phyloP scores from a whole-genome alignment of 2,888 invertebrate species.

The Nephrotoma flavescens region DNA sequence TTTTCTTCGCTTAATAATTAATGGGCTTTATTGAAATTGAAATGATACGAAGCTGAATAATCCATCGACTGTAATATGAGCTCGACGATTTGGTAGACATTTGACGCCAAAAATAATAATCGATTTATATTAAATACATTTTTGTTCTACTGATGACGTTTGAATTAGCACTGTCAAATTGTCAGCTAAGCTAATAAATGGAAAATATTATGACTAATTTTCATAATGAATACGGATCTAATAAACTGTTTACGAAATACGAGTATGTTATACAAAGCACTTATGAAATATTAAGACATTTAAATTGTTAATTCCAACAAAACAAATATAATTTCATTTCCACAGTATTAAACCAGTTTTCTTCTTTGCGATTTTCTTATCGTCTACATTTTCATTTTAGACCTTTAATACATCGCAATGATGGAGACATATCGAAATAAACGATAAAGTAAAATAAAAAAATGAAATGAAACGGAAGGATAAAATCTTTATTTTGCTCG shows the following conservation, averaged over 20 bases:
- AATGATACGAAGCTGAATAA: not conserved
- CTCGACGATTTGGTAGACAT: not conserved
- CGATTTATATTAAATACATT: not conserved
- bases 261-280: not conserved
- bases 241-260: not conserved
- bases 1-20: not conserved
- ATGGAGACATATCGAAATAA: not conserved
- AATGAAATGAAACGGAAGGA: not conserved
- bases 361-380: not conserved
- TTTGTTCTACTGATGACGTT: not conserved
- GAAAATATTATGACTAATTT: too few species aligned
- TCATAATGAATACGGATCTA: too few species aligned
- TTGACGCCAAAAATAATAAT: not conserved
- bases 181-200: too few species aligned
- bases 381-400: not conserved
- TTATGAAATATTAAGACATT: not conserved
- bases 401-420: not conserved
- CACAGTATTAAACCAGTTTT: not conserved
- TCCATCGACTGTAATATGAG: not conserved
- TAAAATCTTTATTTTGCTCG: not conserved
- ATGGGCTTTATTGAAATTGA: not conserved
- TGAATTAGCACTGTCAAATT: not conserved
- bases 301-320: not conserved
- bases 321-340: not conserved
- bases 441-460: not conserved